These are phyloP conservation scores for Dinoponera quadriceps DNA, from an alignment of 1,140 invertebrate genomes.

Conservation along the genomic window DNA sequence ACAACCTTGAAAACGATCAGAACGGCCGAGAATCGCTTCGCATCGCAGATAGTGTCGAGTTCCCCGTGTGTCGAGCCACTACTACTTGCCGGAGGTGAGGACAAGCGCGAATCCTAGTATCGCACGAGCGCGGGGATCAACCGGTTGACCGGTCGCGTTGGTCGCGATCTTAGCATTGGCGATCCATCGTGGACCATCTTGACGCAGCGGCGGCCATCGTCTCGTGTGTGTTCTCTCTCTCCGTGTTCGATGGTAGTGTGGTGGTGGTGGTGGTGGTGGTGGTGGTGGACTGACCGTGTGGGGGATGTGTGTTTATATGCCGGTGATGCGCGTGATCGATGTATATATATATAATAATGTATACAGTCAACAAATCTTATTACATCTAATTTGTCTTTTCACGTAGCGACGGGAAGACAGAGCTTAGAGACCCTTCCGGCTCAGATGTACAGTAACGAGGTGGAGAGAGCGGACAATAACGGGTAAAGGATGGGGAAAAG, in stretches of 20 bases:
- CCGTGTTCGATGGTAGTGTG: constrained; percentile 21
- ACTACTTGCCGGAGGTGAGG: too few species aligned
- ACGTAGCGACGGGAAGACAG: constrained; percentile 85
- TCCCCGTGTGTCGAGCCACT: neutral
- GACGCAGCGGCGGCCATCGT: constrained; percentile 65
- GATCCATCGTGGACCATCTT: constrained; percentile 71
- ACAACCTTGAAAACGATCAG: neutral
- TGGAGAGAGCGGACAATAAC: constrained; percentile 12
- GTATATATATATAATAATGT: constrained; percentile 74
- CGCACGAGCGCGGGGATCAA: too few species aligned
- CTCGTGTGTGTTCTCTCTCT: constrained; percentile 23
- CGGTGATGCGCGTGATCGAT: constrained; percentile 70
- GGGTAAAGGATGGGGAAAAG: neutral
- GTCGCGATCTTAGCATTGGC: constrained; percentile 60
- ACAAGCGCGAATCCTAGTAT: neutral
- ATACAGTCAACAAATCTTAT: constrained; percentile 85
- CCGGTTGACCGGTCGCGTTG: neutral
- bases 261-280: neutral
- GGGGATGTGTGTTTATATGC: constrained; percentile 61
- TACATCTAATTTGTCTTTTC: constrained; percentile 84
- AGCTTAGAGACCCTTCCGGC: constrained; percentile 83
- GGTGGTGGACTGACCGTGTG: constrained; percentile 31
- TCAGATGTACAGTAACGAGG: constrained; percentile 78
- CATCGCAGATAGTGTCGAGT: neutral
- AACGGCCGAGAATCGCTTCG: neutral